Evolutionary conservation across 2,113 vertebrate genomes (phyloP).

Genomic region (Macrotis lagotis): DNA sequence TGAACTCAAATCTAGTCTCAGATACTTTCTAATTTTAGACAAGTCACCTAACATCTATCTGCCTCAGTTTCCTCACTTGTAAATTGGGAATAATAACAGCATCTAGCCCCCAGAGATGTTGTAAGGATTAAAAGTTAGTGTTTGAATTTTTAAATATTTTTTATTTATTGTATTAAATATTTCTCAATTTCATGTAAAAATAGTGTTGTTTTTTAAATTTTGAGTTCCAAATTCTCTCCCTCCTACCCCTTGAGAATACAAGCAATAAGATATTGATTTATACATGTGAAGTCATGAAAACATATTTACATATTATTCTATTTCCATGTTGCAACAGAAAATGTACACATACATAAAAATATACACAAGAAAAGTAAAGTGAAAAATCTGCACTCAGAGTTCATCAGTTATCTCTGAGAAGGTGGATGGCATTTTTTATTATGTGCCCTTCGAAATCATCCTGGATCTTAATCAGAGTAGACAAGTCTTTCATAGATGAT

Average conservation of each 20-base stretch:
- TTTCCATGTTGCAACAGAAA: background rate
- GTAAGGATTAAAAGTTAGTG: background rate
- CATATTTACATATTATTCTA: background rate
- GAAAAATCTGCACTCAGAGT: background rate
- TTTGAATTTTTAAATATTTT: background rate
- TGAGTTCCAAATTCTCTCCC: background rate
- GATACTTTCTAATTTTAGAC: background rate
- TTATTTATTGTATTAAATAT: background rate
- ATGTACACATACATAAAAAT: background rate
- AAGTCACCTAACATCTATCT: background rate
- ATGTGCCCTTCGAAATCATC: no score
- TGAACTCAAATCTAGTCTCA: background rate
- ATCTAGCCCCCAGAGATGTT: background rate
- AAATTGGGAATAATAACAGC: background rate
- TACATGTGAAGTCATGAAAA: background rate
- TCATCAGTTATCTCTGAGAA: background rate
- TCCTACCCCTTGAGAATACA: background rate
- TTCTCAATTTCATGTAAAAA: background rate
- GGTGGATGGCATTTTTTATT: background rate
- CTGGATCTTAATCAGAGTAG: background rate
- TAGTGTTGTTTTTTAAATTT: background rate
- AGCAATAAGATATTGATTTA: background rate
- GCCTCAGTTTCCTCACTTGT: background rate
- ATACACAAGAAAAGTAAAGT: background rate
- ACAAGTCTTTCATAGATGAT: background rate